A percentile compares a stretch with the other conserved stretches of the same genome.
Evolutionary conservation across 2,888 invertebrate species (phyloP).

Genomic region (Apotomis capreana): DNA sequence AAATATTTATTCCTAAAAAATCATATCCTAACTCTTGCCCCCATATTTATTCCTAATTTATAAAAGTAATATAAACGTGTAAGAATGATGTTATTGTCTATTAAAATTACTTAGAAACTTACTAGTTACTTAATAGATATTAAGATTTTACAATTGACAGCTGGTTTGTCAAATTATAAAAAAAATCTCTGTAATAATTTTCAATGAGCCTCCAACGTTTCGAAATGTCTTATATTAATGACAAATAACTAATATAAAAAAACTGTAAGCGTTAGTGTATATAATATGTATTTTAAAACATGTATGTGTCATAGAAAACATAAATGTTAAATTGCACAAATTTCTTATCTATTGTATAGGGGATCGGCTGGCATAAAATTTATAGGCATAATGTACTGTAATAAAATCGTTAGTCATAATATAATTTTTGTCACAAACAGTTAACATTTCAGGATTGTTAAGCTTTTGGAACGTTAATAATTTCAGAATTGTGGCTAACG

Average conservation of each 20-base stretch:
- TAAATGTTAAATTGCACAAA: too few relatives aligned
- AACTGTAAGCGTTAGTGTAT: not conserved
- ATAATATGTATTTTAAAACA: not conserved
- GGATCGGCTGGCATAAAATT: too few relatives aligned
- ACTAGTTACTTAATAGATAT: conserved; percentile 8
- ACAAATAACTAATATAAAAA: conserved; percentile 57
- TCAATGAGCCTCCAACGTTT: conserved; percentile 34
- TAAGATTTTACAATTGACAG: conserved; percentile 21
- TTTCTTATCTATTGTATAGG: too few relatives aligned
- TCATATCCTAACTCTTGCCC: conserved; percentile 32
- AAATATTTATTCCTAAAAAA: conserved; percentile 13
- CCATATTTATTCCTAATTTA: conserved; percentile 18
- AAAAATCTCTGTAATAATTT: conserved; percentile 19
- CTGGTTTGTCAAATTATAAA: conserved; percentile 29
- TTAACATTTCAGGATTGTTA: too few relatives aligned
- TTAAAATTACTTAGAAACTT: not conserved
- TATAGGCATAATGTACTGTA: too few relatives aligned
- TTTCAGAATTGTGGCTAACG: too few relatives aligned
- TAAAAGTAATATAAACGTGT: not conserved
- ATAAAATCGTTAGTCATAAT: too few relatives aligned
- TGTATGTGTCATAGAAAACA: not conserved
- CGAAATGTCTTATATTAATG: conserved; percentile 54
- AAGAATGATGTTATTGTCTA: not conserved
- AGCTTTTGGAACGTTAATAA: too few relatives aligned
- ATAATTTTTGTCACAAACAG: too few relatives aligned